Evolutionary conservation across 2,113 vertebrate species (phyloP).

Genomic region (Cryptomyrus ogoouensis): DNA sequence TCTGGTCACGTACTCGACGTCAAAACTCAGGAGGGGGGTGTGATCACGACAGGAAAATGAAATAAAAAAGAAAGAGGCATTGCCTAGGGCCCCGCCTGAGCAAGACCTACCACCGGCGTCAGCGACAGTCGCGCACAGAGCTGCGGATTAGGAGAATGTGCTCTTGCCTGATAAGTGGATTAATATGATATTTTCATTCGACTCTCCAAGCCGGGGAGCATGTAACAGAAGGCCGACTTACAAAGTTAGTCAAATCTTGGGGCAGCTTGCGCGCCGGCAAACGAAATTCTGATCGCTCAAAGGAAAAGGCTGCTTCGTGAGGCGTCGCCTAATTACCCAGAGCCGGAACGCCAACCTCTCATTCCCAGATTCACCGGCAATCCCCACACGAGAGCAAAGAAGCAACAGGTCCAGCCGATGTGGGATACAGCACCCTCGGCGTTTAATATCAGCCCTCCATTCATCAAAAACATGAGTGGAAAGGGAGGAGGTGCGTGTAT

Average conservation of each 20-base stretch:
- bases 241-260: constrained; percentile 64
- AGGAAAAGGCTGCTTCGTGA: not conserved
- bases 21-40: not conserved
- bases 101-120: constrained; percentile 29
- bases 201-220: constrained; percentile 63
- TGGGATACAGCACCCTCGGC: not conserved
- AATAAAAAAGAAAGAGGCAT: not conserved
- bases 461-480: not conserved
- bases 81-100: not conserved
- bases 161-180: constrained; percentile 69
- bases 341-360: not conserved
- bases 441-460: not conserved
- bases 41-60: not conserved
- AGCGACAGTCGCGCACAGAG: constrained; percentile 54
- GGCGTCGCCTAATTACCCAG: constrained; percentile 17
- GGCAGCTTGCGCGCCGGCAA: constrained; percentile 59
- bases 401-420: not conserved
- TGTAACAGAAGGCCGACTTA: constrained; percentile 61
- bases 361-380: not conserved
- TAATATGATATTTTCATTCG: constrained; percentile 64
- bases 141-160: constrained; percentile 66
- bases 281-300: constrained; percentile 45
- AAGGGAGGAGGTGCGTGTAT: not conserved
- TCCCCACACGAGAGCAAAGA: not conserved
- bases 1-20: not conserved